Evolutionary conservation across 2,888 invertebrate genomes (phyloP).

Genomic region (Nemotelus nigrinus): DNA sequence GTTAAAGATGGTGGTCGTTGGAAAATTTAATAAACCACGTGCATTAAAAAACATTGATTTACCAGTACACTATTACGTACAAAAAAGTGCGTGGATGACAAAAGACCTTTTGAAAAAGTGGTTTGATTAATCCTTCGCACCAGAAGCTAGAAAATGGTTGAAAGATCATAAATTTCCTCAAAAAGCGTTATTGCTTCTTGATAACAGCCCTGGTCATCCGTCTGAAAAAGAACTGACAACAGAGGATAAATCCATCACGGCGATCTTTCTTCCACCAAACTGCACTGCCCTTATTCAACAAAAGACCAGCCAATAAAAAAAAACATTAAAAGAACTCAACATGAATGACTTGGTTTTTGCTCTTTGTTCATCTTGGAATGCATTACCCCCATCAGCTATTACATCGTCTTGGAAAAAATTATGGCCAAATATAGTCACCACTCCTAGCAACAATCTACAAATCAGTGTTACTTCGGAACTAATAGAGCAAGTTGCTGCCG

Average conservation of each 20-base stretch:
- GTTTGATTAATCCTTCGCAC: conserved; percentile 12
- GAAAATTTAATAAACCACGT: neutral
- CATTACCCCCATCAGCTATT: conserved; percentile 3
- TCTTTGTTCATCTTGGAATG: conserved; percentile 1
- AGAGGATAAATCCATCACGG: conserved; percentile 15
- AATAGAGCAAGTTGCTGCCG: conserved; percentile 15
- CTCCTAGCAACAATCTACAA: conserved; percentile 6
- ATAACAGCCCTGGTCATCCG: conserved; percentile 4
- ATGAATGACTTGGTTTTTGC: conserved; percentile 1
- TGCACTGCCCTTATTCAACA: conserved; percentile 9
- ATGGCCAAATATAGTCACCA: conserved; percentile 14
- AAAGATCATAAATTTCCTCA: conserved; percentile 14
- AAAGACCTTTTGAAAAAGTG: conserved; percentile 21
- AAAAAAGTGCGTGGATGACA: conserved; percentile 17
- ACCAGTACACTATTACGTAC: conserved; percentile 3
- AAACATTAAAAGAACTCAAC: conserved; percentile 1
- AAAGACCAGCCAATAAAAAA: neutral
- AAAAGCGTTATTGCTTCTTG: conserved; percentile 16
- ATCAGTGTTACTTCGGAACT: conserved; percentile 13
- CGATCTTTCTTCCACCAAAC: neutral
- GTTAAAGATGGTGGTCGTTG: conserved; percentile 3
- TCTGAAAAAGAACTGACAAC: conserved; percentile 17
- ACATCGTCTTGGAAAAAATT: conserved; percentile 12
- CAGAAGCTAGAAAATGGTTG: conserved; percentile 9
- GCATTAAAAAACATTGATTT: conserved; percentile 1